Evolutionary conservation across 1,140 invertebrate species (phyloP).

Genomic region (Wasmannia auropunctata): DNA sequence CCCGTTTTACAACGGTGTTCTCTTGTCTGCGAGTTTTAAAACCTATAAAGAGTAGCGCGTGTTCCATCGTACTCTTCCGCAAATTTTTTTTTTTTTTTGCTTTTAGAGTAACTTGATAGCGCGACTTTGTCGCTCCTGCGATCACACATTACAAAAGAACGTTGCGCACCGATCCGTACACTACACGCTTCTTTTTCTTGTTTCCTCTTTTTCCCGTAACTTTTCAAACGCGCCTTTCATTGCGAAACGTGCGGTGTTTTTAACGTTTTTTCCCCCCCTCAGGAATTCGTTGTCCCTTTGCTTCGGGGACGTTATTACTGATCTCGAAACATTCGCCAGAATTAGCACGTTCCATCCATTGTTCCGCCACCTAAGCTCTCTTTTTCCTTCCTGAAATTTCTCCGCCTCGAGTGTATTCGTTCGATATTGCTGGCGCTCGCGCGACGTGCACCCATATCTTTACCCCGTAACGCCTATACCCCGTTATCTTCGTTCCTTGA

Average conservation of each 20-base stretch:
- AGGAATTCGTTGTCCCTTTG: background rate
- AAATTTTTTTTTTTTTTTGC: background rate
- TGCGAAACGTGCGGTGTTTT: background rate
- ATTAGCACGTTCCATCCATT: constrained; percentile 8
- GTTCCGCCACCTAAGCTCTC: background rate
- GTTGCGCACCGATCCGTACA: background rate
- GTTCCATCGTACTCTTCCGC: background rate
- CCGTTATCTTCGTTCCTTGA: background rate
- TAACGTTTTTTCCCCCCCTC: background rate
- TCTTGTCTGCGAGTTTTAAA: background rate
- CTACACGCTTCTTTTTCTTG: background rate
- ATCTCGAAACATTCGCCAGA: background rate
- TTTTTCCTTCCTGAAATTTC: constrained; percentile 16
- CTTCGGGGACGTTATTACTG: constrained; percentile 10
- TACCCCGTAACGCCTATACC: background rate
- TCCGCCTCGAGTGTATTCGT: background rate
- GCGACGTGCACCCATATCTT: background rate
- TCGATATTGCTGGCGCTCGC: background rate
- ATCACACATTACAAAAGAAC: background rate
- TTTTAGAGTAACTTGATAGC: background rate
- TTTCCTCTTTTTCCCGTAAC: background rate
- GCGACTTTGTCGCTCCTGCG: background rate
- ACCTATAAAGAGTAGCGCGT: background rate
- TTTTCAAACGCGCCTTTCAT: too few species aligned
- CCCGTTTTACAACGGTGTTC: background rate